Base-by-base conservation (phyloP, 2,113 vertebrate species). In the Stigmatopora argus region DNA sequence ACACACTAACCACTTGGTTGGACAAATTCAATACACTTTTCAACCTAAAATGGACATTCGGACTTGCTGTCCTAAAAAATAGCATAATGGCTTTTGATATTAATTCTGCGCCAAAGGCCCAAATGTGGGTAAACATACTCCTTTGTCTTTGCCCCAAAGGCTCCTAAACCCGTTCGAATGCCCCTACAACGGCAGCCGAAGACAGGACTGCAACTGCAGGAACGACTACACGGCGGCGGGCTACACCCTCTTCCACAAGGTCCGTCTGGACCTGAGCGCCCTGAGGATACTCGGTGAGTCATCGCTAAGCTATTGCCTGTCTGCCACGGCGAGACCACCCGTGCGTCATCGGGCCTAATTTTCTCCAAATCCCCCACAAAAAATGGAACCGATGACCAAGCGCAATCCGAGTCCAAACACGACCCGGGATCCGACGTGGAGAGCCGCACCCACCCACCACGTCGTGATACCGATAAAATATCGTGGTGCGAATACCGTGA, bases 91-190 rank as follows among this genome's bases (percentile, higher is more conserved):
- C n/a, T n/a, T n/a, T n/a, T n/a, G n/a, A n/a, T n/a, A n/a, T n/a
- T n/a, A n/a, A n/a, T n/a, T n/a, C n/a, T n/a, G n/a, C n/a, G n/a
- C n/a, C n/a, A n/a, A n/a, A n/a, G n/a, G n/a, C n/a, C n/a, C n/a
- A n/a, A n/a, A 31, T 31, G 26, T 31, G 1, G 26, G 26, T 31
- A 31, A 23, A 23, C 13, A 26, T 12, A 23, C 5, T 26, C 44
- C 8, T 0, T 59, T 67, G 7, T 66, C 5, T 15, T 62, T 41
- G 10, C 60, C 4, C 2, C 44, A 17, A 72, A 98, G 96, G 79
- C 62, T 98, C 62, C 90, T 92, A 81, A 97, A 98, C 84, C 96
- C 95, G 0, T 96, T 96, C 31, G 93, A 97, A 52, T 98, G 96
- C 62, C 96, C 96, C 41, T 95, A 93, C 66, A 97, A 98, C 51